Conservation (phyloP, 2,888 invertebrate species). For the Osmoderma eremita region DNA sequence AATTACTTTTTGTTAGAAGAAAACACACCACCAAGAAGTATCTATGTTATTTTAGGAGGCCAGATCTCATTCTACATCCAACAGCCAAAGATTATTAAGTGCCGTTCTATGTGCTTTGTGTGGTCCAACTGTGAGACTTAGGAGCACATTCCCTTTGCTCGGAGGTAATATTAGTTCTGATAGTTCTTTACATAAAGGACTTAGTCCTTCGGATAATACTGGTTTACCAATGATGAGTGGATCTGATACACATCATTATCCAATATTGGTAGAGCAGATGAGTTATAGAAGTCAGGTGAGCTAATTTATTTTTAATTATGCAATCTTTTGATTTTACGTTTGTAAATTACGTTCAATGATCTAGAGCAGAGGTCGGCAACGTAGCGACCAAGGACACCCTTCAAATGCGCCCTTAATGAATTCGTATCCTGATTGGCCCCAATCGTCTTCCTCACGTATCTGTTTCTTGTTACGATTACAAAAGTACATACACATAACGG, state of each 20-base stretch:
- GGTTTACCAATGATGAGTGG: constrained; percentile 74
- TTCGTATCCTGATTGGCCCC: too few relatives aligned
- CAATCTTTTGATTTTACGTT: constrained; percentile 8
- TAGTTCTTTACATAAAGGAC: constrained; percentile 66
- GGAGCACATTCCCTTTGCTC: constrained; percentile 79
- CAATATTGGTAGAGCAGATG: constrained; percentile 82
- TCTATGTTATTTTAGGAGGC: constrained; percentile 58
- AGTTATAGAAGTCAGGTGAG: constrained; percentile 72
- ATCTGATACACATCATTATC: constrained; percentile 77
- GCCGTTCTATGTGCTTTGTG: constrained; percentile 89
- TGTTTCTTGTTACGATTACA: too few relatives aligned
- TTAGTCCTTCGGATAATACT: constrained; percentile 76
- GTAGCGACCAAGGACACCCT: too few relatives aligned
- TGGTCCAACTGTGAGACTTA: constrained; percentile 77
- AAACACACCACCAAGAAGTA: background rate
- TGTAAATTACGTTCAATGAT: background rate
- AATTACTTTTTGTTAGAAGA: background rate
- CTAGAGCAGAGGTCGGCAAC: too few relatives aligned
- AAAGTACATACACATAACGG: too few relatives aligned
- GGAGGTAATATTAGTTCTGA: constrained; percentile 59
- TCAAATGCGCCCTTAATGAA: too few relatives aligned
- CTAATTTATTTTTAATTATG: background rate
- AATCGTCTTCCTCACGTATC: too few relatives aligned
- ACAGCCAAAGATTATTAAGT: constrained; percentile 74
- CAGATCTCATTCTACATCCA: constrained; percentile 57